Conservation (phyloP, 2,797 vertebrate species). For the Protonibea diacanthus region DNA sequence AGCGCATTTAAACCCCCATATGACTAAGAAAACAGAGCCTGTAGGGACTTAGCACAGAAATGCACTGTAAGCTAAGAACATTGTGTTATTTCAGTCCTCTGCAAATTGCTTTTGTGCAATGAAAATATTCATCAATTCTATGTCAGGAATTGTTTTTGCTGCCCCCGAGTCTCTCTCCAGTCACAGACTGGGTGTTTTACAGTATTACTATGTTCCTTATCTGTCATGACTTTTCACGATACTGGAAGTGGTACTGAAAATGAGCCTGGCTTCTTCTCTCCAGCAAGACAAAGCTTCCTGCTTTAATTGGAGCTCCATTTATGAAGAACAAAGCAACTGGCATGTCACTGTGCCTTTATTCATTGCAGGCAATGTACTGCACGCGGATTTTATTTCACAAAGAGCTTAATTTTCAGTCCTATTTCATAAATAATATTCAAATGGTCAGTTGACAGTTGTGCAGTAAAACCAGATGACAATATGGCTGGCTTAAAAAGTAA, state of each 20-base stretch:
- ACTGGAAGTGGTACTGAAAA: slow-evolving; percentile 71
- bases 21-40: slow-evolving; percentile 65
- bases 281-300: slow-evolving; percentile 71
- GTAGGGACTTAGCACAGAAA: slow-evolving; percentile 64
- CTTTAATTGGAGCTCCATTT: slow-evolving; percentile 79
- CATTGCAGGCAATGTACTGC: slow-evolving; percentile 47
- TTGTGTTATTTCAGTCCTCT: slow-evolving; percentile 65
- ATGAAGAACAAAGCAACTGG: slow-evolving; percentile 70
- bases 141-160: slow-evolving; percentile 77
- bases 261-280: slow-evolving; percentile 68
- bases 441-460: slow-evolving; percentile 43
- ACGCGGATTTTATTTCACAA: slow-evolving; percentile 69
- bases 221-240: slow-evolving; percentile 76
- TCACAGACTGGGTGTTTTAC: slow-evolving; percentile 64
- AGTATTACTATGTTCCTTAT: slow-evolving; percentile 69
- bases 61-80: slow-evolving; percentile 63
- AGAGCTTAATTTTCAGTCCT: slow-evolving; percentile 58
- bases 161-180: slow-evolving; percentile 63
- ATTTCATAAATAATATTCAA: slow-evolving; percentile 69
- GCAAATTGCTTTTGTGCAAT: slow-evolving; percentile 74
- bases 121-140: slow-evolving; percentile 72
- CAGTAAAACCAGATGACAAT: slow-evolving; percentile 45
- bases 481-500: slow-evolving; percentile 42
- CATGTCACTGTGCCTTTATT: slow-evolving; percentile 69
- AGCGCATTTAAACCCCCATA: slow-evolving; percentile 66